Evolutionary conservation across 2,797 vertebrate species (phyloP), one percentile per base, ranked within the genome.

Genomic region (Cyclopterus lumpus): DNA sequence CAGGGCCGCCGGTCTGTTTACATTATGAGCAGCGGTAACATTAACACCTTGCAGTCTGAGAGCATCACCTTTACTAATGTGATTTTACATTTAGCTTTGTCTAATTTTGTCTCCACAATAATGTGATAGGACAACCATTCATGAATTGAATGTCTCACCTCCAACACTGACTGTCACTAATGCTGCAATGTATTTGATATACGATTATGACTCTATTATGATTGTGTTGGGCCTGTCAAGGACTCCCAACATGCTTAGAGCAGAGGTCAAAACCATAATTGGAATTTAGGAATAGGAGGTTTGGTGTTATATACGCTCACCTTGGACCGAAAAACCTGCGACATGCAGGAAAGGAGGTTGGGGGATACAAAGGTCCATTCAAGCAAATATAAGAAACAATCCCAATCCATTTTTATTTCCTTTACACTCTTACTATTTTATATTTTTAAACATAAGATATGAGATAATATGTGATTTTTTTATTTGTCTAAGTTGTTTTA

Each of bases 161-260:
- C 66, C 10, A 74, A 78, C 51, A 18, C 61, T 71, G 73, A 86
- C 81, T 68, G 72, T 81, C 87, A 86, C 62, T 74, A 67, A 83
- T 70, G 73, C 79, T 28, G 63, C 84, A 59, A 75, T 81, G 75
- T 64, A 76, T 86, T 70, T 94, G 88, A 93, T 92, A 46, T 86
- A 91, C 28, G 85, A 73, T 92, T 86, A 93, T 88, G 89, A 90
- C 72, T 75, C 46, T 53, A 8, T 90, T 40, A 38, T 1, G 87
- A 92, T 91, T 91, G 87, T 80, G 77, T 88, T 87, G 83, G 66
- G 73, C 71, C 83, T 79, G 85, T 89, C 90, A 92, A 91, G 80
- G 89, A 88, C 85, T 67, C 72, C 57, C 86, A 79, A 88, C 80
- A 86, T 46, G 28, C 80, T 77, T 42, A 74, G 85, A 80, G 82